Percentiles rank a stretch among this genome's conserved stretches.
phyloP scores from a whole-genome alignment of 2,797 vertebrate species.

The Bovichtus diacanthus region DNA sequence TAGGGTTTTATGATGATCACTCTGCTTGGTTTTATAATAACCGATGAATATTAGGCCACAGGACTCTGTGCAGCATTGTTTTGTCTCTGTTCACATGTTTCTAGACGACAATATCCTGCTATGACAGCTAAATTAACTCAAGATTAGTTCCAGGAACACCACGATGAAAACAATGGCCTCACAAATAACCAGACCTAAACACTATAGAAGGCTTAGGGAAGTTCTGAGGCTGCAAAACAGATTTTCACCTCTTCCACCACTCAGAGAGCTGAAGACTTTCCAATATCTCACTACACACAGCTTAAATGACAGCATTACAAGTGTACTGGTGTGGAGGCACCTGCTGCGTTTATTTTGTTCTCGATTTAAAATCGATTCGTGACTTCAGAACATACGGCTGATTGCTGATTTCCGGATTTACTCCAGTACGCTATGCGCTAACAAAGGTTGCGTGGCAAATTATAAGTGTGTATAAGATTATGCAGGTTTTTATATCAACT shows the following conservation, averaged over 20 bases:
- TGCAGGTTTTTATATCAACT: too few relatives aligned
- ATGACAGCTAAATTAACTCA: slow-evolving; percentile 1
- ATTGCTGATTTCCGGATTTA: too few relatives aligned
- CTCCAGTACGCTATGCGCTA: too few relatives aligned
- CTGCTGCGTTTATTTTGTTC: background rate
- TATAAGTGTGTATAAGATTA: too few relatives aligned
- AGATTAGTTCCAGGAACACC: background rate
- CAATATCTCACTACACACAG: slow-evolving; percentile 14
- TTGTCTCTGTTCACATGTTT: background rate
- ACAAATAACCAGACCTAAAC: slow-evolving; percentile 18
- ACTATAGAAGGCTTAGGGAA: background rate
- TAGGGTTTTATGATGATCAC: background rate
- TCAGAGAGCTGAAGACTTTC: background rate
- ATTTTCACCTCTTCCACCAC: slow-evolving; percentile 29
- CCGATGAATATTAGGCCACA: slow-evolving; percentile 2
- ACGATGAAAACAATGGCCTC: slow-evolving; percentile 16
- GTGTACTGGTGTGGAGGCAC: background rate
- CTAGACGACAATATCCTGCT: background rate
- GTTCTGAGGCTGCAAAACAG: slow-evolving; percentile 1
- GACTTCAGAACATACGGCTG: too few relatives aligned
- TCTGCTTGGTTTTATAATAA: slow-evolving; percentile 9
- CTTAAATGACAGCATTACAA: background rate
- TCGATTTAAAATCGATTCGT: too few relatives aligned
- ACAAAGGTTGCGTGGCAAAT: too few relatives aligned
- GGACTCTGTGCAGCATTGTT: background rate